Conservation (phyloP, 2,113 vertebrate genomes). For the Dendropsophus ebraccatus region DNA sequence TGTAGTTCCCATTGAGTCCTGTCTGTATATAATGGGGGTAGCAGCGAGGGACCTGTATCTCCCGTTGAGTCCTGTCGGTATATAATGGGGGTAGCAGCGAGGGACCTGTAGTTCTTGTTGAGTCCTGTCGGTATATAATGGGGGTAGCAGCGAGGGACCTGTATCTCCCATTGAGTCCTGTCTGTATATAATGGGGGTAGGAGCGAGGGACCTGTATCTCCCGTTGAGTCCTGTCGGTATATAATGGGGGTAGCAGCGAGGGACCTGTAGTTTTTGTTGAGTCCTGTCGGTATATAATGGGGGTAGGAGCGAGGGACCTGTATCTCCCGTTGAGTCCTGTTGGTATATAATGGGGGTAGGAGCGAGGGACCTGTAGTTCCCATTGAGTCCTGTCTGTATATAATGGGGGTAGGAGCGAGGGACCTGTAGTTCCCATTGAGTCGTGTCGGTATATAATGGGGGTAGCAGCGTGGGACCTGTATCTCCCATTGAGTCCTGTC, state of each 20-base stretch:
- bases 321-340: background rate
- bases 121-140: constrained; percentile 52
- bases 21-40: constrained; percentile 59
- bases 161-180: background rate
- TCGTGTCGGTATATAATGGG: constrained; percentile 54
- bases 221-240: background rate
- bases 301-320: constrained; percentile 42
- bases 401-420: constrained; percentile 57
- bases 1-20: no score
- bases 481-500: background rate
- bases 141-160: constrained; percentile 47
- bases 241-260: constrained; percentile 60
- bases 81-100: constrained; percentile 60
- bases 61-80: background rate
- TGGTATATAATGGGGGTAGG: constrained; percentile 59
- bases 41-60: background rate
- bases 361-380: no score
- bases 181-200: constrained; percentile 59
- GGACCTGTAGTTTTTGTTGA: no score
- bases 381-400: constrained; percentile 28
- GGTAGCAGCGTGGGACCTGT: constrained; percentile 30
- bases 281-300: constrained; percentile 53
- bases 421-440: no score
- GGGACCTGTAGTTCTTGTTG: no score
- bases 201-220: background rate